Conservation (phyloP, 2,888 invertebrate species). For the Agonopterix alstromeriana region DNA sequence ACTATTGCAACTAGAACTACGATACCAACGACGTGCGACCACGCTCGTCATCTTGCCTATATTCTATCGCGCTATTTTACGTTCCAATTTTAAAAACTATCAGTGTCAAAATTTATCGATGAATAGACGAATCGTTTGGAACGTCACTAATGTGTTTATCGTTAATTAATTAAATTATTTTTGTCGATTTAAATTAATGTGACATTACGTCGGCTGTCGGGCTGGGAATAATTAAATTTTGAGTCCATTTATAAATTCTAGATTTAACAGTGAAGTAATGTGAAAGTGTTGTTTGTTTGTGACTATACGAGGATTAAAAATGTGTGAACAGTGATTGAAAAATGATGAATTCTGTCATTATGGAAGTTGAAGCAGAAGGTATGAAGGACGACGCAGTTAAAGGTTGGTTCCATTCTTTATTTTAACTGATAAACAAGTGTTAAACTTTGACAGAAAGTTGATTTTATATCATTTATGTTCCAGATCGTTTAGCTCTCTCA, state of each 20-base stretch:
- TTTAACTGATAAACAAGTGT: too few relatives aligned
- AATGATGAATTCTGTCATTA: constrained; percentile 7
- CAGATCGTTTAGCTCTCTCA: too few relatives aligned
- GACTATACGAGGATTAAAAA: too few relatives aligned
- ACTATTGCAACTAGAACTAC: constrained; percentile 14
- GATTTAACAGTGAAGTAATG: too few relatives aligned
- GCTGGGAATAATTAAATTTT: too few relatives aligned
- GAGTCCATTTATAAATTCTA: too few relatives aligned
- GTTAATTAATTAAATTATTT: not conserved
- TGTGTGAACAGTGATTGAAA: not conserved
- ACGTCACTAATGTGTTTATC: constrained; percentile 1
- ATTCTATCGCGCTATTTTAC: not conserved
- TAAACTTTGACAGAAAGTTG: too few relatives aligned
- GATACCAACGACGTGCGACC: not conserved
- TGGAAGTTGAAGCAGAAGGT: constrained; percentile 23
- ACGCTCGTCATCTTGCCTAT: not conserved
- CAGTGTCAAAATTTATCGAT: constrained; percentile 8
- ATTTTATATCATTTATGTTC: too few relatives aligned
- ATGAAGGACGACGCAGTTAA: not conserved
- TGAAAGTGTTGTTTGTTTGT: too few relatives aligned
- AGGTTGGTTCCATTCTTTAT: too few relatives aligned
- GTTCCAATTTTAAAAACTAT: constrained; percentile 3
- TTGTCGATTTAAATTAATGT: not conserved
- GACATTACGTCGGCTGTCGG: too few relatives aligned
- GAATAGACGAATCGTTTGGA: constrained; percentile 5